A percentile compares a stretch with the other conserved stretches of the same genome.
These are phyloP conservation scores for Plagiodera versicolora DNA, from an alignment of 2,888 invertebrate species.

Conservation along the genomic window DNA sequence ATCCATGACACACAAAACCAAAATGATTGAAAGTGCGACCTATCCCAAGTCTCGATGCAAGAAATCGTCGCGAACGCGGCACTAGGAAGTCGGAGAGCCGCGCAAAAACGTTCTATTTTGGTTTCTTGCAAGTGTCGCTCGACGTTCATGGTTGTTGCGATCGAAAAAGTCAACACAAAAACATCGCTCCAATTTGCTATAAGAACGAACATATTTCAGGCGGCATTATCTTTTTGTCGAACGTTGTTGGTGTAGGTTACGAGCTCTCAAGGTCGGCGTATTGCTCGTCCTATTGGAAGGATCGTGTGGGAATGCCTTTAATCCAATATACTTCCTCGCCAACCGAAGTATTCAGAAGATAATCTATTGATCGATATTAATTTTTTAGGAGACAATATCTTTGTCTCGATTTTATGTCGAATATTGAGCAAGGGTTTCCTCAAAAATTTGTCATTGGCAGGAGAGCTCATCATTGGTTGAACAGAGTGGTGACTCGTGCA, in stretches of 20 bases:
- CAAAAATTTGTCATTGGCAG: too few species aligned
- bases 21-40: conserved; percentile 26
- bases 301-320: neutral
- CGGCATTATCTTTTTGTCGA: conserved; percentile 43
- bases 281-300: conserved; percentile 14
- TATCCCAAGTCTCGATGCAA: conserved; percentile 33
- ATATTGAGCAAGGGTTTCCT: too few species aligned
- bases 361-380: too few species aligned
- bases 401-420: too few species aligned
- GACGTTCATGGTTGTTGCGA: conserved; percentile 37
- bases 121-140: conserved; percentile 47
- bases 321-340: too few species aligned
- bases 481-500: too few species aligned
- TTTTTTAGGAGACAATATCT: too few species aligned
- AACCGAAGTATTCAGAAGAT: too few species aligned
- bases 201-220: conserved; percentile 48
- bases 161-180: conserved; percentile 40
- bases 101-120: conserved; percentile 52
- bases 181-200: conserved; percentile 32
- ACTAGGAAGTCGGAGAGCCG: conserved; percentile 29
- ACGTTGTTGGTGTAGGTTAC: conserved; percentile 37
- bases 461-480: too few species aligned
- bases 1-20: too few species aligned
- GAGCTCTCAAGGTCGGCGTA: conserved; percentile 30
- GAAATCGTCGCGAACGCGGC: conserved; percentile 38